Evolutionary conservation across 2,888 invertebrate genomes (phyloP), one percentile per base, ranked within the genome.

Genomic region (Anorthoa munda): DNA sequence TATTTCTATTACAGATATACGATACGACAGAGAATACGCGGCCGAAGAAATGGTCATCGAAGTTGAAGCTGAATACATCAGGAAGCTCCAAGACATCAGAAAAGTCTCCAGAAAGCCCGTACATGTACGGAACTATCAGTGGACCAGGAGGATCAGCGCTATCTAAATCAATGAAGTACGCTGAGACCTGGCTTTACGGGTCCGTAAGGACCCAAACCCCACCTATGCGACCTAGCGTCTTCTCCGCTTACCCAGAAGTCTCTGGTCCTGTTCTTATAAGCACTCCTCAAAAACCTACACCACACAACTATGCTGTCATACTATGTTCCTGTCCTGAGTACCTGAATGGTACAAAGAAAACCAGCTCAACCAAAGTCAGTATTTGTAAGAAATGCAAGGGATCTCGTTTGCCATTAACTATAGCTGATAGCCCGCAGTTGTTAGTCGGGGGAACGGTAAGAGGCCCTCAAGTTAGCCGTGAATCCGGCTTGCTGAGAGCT

Each of bases 361-460:
- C 97, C 88, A 97, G 97, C 91, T 97, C 97, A 90, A 98, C 98
- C 95, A 97, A 97, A 92, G 98, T 98, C 89, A 97, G 97, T 92
- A 97, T 97, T 88, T 98, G 98, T 96, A 98, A 98, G 94, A 98
- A 98, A 96, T 98, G 98, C 95, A 98, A 98, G 90, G 98, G 98
- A 88, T 98, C 98, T 90, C 97, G 98, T 84, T 94, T 98, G 89
- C 98, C 98, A 76, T 96, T 98, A 87, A 97, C 98, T 77, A 94
- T 97, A 90, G 97, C 97, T 86, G 98, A 97, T 86, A 95, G 95
- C 86, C 95, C 96, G 77, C 92, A 96, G 56, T 88, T 96, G 84
- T 86, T 95, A 72, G 94, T 96, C 26, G 96, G 96, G 72, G 98
- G 98, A 66, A 98, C 98, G 46, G 97, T 98, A 4, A 95, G 97